Conservation (phyloP, 2,888 invertebrate species). For the Empis livida region DNA sequence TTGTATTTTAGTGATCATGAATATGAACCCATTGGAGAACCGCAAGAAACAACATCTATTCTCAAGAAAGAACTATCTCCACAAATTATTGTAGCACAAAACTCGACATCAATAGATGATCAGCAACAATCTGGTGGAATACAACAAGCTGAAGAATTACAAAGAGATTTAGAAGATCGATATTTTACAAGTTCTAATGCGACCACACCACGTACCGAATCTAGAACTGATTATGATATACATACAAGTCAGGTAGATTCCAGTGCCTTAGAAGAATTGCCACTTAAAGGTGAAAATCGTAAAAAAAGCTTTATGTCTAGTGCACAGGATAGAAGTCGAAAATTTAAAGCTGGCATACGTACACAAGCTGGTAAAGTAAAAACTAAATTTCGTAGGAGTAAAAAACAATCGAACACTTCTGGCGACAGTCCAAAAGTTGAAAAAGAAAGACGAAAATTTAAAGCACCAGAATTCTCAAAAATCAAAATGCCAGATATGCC, state of each 20-base stretch:
- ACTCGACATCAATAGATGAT: constrained; percentile 7
- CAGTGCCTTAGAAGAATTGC: constrained; percentile 49
- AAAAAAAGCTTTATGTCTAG: constrained; percentile 38
- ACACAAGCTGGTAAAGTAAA: constrained; percentile 60
- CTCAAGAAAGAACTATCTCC: constrained; percentile 18
- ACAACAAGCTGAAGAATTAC: constrained; percentile 42
- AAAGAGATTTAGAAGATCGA: constrained; percentile 49
- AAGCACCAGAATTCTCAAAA: constrained; percentile 33
- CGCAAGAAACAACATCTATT: constrained; percentile 24
- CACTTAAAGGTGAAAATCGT: constrained; percentile 44
- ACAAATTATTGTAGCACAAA: constrained; percentile 4
- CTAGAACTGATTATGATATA: constrained; percentile 51
- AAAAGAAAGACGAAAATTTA: constrained; percentile 29
- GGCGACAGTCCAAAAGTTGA: constrained; percentile 27
- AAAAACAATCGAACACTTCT: too few relatives aligned
- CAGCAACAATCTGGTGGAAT: constrained; percentile 39
- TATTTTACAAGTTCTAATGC: constrained; percentile 46
- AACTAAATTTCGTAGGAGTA: constrained; percentile 50
- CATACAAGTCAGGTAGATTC: constrained; percentile 56
- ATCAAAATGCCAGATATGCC: constrained; percentile 29
- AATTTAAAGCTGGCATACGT: constrained; percentile 52
- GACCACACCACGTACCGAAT: constrained; percentile 40
- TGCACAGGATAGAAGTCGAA: constrained; percentile 40
- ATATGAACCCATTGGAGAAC: constrained; percentile 78
- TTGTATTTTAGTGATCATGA: constrained; percentile 70